Percentiles rank a stretch among this genome's conserved stretches.
phyloP scores from a whole-genome alignment of 2,113 vertebrate genomes.

The Bothrops jararaca region DNA sequence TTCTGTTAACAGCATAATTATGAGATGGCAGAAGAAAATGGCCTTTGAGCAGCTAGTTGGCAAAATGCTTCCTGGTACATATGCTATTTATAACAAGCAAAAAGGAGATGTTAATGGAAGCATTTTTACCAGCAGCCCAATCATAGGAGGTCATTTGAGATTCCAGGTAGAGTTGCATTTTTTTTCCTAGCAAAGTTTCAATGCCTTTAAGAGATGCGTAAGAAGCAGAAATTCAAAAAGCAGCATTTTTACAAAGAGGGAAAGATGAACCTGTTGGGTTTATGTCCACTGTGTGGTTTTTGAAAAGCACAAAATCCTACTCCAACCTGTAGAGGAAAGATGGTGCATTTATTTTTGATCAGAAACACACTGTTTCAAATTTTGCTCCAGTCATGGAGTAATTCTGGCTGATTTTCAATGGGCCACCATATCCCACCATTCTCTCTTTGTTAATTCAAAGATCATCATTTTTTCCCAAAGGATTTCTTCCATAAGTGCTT shows the following conservation, averaged over 20 bases:
- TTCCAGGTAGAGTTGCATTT: not conserved
- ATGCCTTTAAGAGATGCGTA: not conserved
- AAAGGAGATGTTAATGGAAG: not conserved
- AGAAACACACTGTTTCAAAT: not conserved
- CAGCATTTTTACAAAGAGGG: not conserved
- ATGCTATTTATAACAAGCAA: not conserved
- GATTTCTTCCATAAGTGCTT: not conserved
- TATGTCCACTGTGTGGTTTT: too few relatives aligned
- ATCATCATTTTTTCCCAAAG: not conserved
- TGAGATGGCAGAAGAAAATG: not conserved
- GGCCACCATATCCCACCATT: not conserved
- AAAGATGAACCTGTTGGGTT: not conserved
- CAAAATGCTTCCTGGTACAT: not conserved
- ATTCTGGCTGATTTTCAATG: not conserved
- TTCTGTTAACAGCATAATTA: constrained; percentile 1
- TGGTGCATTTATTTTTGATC: not conserved
- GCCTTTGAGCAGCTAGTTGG: not conserved
- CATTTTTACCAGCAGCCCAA: not conserved
- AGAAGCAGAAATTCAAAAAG: not conserved
- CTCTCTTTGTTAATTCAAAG: not conserved
- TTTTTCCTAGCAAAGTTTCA: not conserved
- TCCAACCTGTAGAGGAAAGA: not conserved
- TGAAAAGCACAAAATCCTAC: not conserved
- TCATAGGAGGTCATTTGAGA: not conserved
- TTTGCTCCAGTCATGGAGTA: not conserved